Base-by-base conservation (phyloP, 2,797 vertebrate genomes). In the Galaxias olidus region DNA sequence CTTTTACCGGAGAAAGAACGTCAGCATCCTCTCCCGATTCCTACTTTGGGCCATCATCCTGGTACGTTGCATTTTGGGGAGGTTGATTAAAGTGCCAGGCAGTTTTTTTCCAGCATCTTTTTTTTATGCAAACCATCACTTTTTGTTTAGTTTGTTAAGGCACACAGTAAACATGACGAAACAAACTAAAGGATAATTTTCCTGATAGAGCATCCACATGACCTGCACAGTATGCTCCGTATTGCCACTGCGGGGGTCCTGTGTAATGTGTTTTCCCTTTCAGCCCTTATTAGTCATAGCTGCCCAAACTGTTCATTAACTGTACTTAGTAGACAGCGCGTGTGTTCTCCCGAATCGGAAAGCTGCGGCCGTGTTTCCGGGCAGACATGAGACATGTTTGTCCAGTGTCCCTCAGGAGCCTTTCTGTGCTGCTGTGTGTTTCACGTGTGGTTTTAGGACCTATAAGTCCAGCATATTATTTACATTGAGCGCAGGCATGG, bases 11-110 rank as follows among this genome's bases (percentile, higher is more conserved):
- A 87, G 85, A 56, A 80, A 65, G 63, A 88, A 84, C 57, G 0
- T 78, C 73, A 86, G 78, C 42, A 84, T 94, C 83, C 80, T 94
- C 67, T 81, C 87, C 74, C 88, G 93, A 65, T 95, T 94, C 86
- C 77, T 93, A 1, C 82, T 87, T 64, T 95, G 92, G 89, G 87
- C 93, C 62, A 1, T 91, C 80, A 56, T 94, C 69, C 87, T 96
- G 93, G 93, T 96, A 90, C 15, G 93, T 93, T 11, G n/a, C 4
- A 53, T 51, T 42, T 42, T 49, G 42, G n/a, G 30, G 30, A 30
- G 6, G 30, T 30, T 3, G 30, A 30, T 6, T 3, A 3, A 30
- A 30, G 3, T 30, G 6, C 30, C 30, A 30, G 30, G 30, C 30
- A 3, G 30, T 30, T 2, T 6, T 30, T 30, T 30, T 30, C 6